Percentiles rank a stretch among this genome's conserved stretches.
phyloP scores from a whole-genome alignment of 1,140 invertebrate genomes.

The Bombus impatiens region DNA sequence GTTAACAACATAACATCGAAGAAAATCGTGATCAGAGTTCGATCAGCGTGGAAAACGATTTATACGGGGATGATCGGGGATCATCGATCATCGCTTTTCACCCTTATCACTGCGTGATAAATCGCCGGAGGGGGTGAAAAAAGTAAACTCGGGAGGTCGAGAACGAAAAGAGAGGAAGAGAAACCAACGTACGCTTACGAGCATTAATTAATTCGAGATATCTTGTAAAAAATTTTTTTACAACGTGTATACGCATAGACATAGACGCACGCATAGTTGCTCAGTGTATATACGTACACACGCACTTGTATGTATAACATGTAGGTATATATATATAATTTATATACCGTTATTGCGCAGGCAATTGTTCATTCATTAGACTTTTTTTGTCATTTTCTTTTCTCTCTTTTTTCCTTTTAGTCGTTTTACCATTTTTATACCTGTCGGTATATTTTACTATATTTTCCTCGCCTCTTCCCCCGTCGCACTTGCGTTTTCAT shows the following conservation, averaged over 20 bases:
- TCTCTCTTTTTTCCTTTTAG: background rate
- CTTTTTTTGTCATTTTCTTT: background rate
- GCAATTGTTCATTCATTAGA: conserved; percentile 40
- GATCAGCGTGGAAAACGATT: background rate
- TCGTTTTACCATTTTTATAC: background rate
- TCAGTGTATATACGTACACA: conserved; percentile 14
- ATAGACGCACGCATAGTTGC: background rate
- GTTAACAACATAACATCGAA: background rate
- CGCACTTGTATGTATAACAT: conserved; percentile 30
- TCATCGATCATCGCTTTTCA: conserved; percentile 32
- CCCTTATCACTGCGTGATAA: conserved; percentile 32
- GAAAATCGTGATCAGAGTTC: background rate
- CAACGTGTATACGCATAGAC: conserved; percentile 49
- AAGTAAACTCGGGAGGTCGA: conserved; percentile 53
- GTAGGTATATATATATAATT: conserved; percentile 56
- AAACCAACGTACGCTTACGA: conserved; percentile 60
- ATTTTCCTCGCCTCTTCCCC: conserved; percentile 36
- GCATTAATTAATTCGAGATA: conserved; percentile 61
- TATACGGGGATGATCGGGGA: background rate
- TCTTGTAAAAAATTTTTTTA: conserved; percentile 68
- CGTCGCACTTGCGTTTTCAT: conserved; percentile 44
- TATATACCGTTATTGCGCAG: conserved; percentile 65
- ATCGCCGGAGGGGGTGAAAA: conserved; percentile 27
- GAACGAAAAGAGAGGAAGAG: conserved; percentile 65
- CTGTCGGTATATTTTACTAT: conserved; percentile 39